Conservation (phyloP, 2,888 invertebrate species). For the Anoncus sp. region DNA sequence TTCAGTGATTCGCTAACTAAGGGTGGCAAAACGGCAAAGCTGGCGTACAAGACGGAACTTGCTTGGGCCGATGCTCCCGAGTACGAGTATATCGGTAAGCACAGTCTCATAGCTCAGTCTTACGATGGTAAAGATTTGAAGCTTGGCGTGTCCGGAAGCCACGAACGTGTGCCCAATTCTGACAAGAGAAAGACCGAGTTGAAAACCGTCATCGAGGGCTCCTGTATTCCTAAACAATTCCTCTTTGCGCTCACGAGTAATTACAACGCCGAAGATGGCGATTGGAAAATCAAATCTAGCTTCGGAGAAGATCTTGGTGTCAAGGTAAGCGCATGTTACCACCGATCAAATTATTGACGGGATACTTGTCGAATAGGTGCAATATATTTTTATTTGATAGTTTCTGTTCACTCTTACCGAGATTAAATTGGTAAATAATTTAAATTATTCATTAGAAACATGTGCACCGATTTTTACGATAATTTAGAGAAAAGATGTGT, state of each 20-base stretch:
- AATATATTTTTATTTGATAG: too few relatives aligned
- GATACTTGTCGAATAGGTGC: too few relatives aligned
- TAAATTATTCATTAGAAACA: too few relatives aligned
- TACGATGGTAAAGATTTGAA: conserved; percentile 84
- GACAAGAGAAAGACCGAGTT: conserved; percentile 70
- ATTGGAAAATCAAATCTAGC: conserved; percentile 70
- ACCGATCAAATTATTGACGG: too few relatives aligned
- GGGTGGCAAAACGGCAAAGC: conserved; percentile 82
- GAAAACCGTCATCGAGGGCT: conserved; percentile 68
- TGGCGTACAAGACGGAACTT: conserved; percentile 78
- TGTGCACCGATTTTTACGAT: too few relatives aligned
- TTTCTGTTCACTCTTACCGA: too few relatives aligned
- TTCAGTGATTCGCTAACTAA: conserved; percentile 82
- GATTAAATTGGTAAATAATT: too few relatives aligned
- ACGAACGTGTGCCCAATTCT: conserved; percentile 73
- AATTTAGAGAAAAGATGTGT: too few relatives aligned
- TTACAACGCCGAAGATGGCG: conserved; percentile 52
- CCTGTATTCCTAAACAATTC: conserved; percentile 69
- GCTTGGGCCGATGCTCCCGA: conserved; percentile 83
- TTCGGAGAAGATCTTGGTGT: conserved; percentile 72
- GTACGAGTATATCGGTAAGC: conserved; percentile 80
- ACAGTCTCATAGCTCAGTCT: conserved; percentile 82
- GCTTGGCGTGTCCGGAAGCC: conserved; percentile 80
- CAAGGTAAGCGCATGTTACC: conserved; percentile 70
- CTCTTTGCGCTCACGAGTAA: conserved; percentile 62